Evolutionary conservation across 2,113 vertebrate genomes (phyloP), one percentile per base, ranked within the genome.

Genomic region (Theropithecus gelada): DNA sequence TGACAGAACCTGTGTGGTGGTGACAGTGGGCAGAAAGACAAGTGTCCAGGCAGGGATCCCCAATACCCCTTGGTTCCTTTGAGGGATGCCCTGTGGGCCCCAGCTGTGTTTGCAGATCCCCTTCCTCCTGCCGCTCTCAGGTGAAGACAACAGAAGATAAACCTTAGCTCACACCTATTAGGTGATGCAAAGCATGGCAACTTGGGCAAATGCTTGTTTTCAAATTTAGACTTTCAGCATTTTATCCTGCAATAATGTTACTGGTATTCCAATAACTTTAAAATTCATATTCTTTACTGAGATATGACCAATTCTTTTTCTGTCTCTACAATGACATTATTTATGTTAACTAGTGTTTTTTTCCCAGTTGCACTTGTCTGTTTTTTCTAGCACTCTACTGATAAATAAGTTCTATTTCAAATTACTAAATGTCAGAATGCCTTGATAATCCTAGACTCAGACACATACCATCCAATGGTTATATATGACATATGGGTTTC

Each of bases 111-210:
- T 30, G 2, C 13, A 27, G 52, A 5, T n/a, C 23, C 30, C 55
- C 30, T 14, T 3, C 30, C 20, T 14, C 8, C 43, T 13, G 30
- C 27, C 40, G 6, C 40, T 45, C 30, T 30, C 17, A 3, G n/a
- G 32, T 30, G 52, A 35, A 52, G 50, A 40, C 5, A 35, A 2
- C 45, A 50, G 2, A 48, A 50, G 59, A 23, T 7, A 48, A 23
- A 18, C 8, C 20, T 23, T 55, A 23, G 3, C 45, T 30, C 8
- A 8, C 0, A 4, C 20, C 12, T 23, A 4, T 11, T 25, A 11
- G 52, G 7, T 48, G 48, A 52, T 4, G 13, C 11, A 17, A 22
- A 40, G 52, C 0, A 1, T 13, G 6, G 18, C 17, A 1, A 0
- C 1, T 13, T 40, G 32, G 32, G 1, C 38, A 45, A 20, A 7